A percentile compares a stretch with the other conserved stretches of the same genome.
phyloP scores from a whole-genome alignment of 2,113 vertebrate species.

The Sminthopsis crassicaudata region DNA sequence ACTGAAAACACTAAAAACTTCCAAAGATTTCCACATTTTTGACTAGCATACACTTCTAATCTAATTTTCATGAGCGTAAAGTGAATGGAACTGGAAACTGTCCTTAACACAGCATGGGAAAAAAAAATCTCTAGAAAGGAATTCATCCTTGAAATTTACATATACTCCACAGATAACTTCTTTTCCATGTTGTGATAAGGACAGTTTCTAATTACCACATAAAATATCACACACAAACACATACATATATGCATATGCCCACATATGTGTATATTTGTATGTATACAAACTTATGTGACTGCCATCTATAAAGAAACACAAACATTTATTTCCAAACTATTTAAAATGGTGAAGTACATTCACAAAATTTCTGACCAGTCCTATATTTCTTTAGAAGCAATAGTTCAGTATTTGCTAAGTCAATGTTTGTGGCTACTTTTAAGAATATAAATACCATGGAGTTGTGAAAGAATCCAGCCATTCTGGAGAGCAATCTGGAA shows the following conservation, averaged over 20 bases:
- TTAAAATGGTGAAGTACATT: background rate
- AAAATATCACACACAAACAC: too few species aligned
- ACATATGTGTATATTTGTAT: too few species aligned
- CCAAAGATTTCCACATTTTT: constrained; percentile 37
- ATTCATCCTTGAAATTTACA: constrained; percentile 5
- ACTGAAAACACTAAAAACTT: constrained; percentile 62
- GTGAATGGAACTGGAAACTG: background rate
- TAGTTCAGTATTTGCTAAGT: background rate
- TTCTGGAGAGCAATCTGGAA: too few species aligned
- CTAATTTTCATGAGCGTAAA: constrained; percentile 7
- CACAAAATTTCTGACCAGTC: background rate
- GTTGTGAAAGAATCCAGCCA: too few species aligned
- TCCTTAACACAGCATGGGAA: constrained; percentile 42
- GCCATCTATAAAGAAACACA: constrained; percentile 27
- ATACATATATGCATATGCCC: too few species aligned
- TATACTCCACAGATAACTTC: background rate
- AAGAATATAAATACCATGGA: background rate
- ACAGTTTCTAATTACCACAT: too few species aligned
- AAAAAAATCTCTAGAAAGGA: constrained; percentile 7
- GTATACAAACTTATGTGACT: too few species aligned
- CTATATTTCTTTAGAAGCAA: background rate
- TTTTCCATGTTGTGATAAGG: too few species aligned
- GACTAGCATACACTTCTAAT: constrained; percentile 42
- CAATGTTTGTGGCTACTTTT: background rate
- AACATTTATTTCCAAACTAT: constrained; percentile 29